Conservation (phyloP, 2,888 invertebrate species). For the Agrilus mali region DNA sequence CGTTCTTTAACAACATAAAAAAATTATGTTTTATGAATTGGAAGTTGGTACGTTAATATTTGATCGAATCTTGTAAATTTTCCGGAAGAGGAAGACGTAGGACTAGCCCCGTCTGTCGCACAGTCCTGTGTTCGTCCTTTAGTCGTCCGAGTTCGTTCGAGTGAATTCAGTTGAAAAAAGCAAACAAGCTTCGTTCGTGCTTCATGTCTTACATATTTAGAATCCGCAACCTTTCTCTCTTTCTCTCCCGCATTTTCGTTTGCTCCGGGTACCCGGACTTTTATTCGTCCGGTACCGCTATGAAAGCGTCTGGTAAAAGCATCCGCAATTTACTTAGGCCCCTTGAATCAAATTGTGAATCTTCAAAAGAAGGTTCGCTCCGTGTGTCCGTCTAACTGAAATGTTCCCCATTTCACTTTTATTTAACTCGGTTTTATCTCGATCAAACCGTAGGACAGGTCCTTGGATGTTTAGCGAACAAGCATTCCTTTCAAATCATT, state of each 20-base stretch:
- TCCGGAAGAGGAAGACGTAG: too few relatives aligned
- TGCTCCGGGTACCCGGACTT: too few relatives aligned
- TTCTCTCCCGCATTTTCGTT: slow-evolving; percentile 4
- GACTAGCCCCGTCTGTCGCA: too few relatives aligned
- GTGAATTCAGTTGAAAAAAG: slow-evolving; percentile 21
- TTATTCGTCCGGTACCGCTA: slow-evolving; percentile 12
- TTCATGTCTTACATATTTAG: slow-evolving; percentile 14
- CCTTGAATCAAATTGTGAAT: slow-evolving; percentile 32
- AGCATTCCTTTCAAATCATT: too few relatives aligned
- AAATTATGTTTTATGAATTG: too few relatives aligned
- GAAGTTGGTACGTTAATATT: too few relatives aligned
- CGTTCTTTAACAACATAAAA: too few relatives aligned
- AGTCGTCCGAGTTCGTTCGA: slow-evolving; percentile 13
- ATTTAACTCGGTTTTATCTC: slow-evolving; percentile 32
- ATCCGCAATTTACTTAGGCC: slow-evolving; percentile 36
- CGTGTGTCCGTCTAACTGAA: slow-evolving; percentile 18
- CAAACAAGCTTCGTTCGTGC: slow-evolving; percentile 20
- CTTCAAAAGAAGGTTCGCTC: slow-evolving; percentile 29
- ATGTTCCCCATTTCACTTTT: slow-evolving; percentile 31
- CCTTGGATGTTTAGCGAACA: too few relatives aligned
- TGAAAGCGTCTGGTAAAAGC: slow-evolving; percentile 25
- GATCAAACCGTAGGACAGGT: slow-evolving; percentile 15
- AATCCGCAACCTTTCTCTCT: slow-evolving; percentile 13
- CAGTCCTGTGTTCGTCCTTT: too few relatives aligned
- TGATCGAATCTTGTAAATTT: too few relatives aligned